Evolutionary conservation across 2,797 vertebrate genomes (phyloP).

Genomic region (Xiphophorus birchmanni): DNA sequence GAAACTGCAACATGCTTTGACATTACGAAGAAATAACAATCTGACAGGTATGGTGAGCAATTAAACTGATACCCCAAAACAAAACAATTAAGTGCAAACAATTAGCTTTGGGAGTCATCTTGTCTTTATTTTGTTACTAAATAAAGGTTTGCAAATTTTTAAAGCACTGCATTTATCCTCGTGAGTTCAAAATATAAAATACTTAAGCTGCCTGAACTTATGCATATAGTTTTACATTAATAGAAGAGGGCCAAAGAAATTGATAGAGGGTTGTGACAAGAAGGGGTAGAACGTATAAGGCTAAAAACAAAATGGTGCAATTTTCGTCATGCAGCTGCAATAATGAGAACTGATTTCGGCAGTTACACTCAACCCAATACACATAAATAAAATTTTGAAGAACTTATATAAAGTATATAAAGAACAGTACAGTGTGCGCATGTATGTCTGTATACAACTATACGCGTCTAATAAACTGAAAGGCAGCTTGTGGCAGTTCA

Average conservation of each 20-base stretch:
- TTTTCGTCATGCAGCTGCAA: too few relatives aligned
- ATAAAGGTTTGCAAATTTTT: background rate
- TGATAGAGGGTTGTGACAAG: background rate
- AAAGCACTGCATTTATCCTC: background rate
- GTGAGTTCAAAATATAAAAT: background rate
- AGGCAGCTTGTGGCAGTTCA: too few relatives aligned
- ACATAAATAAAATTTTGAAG: too few relatives aligned
- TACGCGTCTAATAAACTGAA: too few relatives aligned
- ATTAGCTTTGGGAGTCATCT: background rate
- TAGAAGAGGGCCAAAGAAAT: background rate
- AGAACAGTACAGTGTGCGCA: background rate
- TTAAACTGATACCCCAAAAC: background rate
- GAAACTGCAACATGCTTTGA: background rate
- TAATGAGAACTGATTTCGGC: too few relatives aligned
- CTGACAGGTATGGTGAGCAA: background rate
- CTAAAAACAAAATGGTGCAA: too few relatives aligned
- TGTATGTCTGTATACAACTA: background rate
- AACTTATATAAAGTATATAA: background rate
- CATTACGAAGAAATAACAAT: background rate
- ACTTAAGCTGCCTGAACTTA: too few relatives aligned
- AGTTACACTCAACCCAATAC: too few relatives aligned
- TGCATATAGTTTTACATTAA: too few relatives aligned
- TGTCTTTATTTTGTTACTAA: background rate
- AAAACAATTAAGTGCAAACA: background rate
- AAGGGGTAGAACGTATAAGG: background rate